Conservation (phyloP, 1,140 invertebrate genomes). For the Apis mellifera region Amel_HAv3.1 CM009931.2:15859001-15859500, state of each 20-base stretch:
- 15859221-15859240: neutral
- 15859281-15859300: slow-evolving; percentile 28
- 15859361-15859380: slow-evolving; percentile 65
- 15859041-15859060: neutral
- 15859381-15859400: slow-evolving; percentile 50
- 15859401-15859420: slow-evolving; percentile 48
- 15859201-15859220: too few species aligned
- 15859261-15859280: too few species aligned
- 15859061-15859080: neutral
- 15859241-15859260: neutral
- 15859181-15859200: neutral
- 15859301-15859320: slow-evolving; percentile 20
- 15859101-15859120: neutral
- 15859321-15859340: neutral
- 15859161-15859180: neutral
- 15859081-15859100: neutral
- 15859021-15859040: neutral
- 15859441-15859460: slow-evolving; percentile 46
- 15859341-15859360: slow-evolving; percentile 36
- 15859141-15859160: neutral
- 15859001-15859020: neutral
- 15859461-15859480: slow-evolving; percentile 48
- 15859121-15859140: neutral
- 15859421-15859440: slow-evolving; percentile 51
- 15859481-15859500: slow-evolving; percentile 5